Base-by-base conservation (phyloP, 1,140 invertebrate species). In the Hylyphantes graminicola region DNA sequence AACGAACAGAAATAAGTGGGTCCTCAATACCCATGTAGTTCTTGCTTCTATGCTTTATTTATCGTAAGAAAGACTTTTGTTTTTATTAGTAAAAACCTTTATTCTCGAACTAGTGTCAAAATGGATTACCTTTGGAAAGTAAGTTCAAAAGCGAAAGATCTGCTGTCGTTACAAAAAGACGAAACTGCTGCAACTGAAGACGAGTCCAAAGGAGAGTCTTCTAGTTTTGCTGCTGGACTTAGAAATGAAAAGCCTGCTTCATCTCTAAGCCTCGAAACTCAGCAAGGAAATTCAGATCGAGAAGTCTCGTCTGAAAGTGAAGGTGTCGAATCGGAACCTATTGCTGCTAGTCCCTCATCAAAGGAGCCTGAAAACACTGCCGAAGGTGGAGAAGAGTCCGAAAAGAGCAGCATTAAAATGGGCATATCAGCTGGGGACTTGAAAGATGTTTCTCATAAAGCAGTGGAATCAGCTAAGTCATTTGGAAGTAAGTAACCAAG, bases 381-480 rank as follows among this genome's bases (percentile, higher is more conserved):
- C 59, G 74, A 85, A 72, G 67, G 54, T 19, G 35, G 19, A 51
- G 82, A 85, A 53, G 74, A 72, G 51, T 11, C 73, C 8, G 82
- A 85, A 61, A 15, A 19, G 15, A 67, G 61, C 13, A 57, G 48
- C 63, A 72, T 74, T 5, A 72, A 76, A 76, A 50, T 67, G 70
- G 70, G 55, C 50, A 57, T 82, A 54, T 79, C 85, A 59, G 74
- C 68, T 59, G 76, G 77, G 15, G 88, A 89, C 51, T 86, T 91
- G 2, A 90, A 90, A 85, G 90, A 90, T 81, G 96, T 96, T 88
- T 96, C 96, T 86, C 95, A 94, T 87, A 97, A 97, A 92, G 96
- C 96, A 73, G 92, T 97, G 86, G 95, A 95, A 86, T 95, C 95
- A 51, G 96, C 96, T 92, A 89, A 97, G 95, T 90, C 90, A 86